phyloP scores from a whole-genome alignment of 2,888 invertebrate species.

The Drosophila rubida region DNA sequence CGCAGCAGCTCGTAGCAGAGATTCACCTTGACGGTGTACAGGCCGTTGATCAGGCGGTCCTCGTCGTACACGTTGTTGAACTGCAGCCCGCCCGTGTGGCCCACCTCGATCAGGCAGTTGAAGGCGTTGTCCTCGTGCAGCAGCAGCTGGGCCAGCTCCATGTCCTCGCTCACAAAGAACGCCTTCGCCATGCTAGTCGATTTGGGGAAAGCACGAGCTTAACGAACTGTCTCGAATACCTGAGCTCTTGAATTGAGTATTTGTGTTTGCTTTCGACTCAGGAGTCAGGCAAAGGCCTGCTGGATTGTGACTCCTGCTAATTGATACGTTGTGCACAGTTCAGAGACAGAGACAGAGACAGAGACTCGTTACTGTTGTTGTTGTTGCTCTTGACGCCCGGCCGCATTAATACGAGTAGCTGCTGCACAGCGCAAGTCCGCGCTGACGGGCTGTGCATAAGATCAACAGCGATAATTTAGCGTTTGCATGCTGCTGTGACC shows the following conservation, averaged over 20 bases:
- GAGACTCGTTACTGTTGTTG: slow-evolving; percentile 9
- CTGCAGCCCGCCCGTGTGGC: slow-evolving; percentile 76
- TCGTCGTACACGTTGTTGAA: slow-evolving; percentile 74
- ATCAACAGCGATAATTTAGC: slow-evolving; percentile 74
- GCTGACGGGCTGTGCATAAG: slow-evolving; percentile 52
- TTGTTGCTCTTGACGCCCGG: slow-evolving; percentile 10
- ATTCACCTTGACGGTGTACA: slow-evolving; percentile 57
- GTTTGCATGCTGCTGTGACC: slow-evolving; percentile 64
- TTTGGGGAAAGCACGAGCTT: not conserved
- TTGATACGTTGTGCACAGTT: slow-evolving; percentile 58
- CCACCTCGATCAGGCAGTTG: slow-evolving; percentile 77
- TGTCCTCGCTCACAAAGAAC: slow-evolving; percentile 82
- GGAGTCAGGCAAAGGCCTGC: slow-evolving; percentile 6
- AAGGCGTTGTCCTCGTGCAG: slow-evolving; percentile 80
- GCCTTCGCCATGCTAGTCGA: slow-evolving; percentile 44
- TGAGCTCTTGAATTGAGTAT: slow-evolving; percentile 8
- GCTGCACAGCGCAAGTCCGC: slow-evolving; percentile 12
- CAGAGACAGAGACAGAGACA: too few species aligned
- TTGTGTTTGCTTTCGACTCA: slow-evolving; percentile 17
- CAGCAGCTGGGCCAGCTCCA: slow-evolving; percentile 78
- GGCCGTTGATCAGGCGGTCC: slow-evolving; percentile 56
- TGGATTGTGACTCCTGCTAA: slow-evolving; percentile 53
- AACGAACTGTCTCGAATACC: not conserved
- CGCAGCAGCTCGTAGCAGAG: slow-evolving; percentile 71
- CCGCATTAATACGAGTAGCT: slow-evolving; percentile 63